These are phyloP conservation scores for Agapetus fuscipes DNA, from an alignment of 2,888 invertebrate species.

Conservation along the genomic window DNA sequence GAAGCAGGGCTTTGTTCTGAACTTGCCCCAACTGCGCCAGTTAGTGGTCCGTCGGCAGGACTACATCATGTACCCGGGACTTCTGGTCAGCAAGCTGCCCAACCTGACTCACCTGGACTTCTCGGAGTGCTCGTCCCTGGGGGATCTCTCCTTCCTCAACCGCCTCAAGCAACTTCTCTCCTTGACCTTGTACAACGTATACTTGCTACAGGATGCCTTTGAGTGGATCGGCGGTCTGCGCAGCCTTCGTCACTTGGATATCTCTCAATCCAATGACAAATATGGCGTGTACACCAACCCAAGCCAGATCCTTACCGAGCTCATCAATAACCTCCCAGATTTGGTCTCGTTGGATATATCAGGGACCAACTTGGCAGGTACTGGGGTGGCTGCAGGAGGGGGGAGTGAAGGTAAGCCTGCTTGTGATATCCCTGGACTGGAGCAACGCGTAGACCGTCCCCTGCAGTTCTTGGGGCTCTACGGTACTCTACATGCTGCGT, in stretches of 20 bases:
- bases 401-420: constrained; percentile 80
- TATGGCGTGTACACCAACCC: constrained; percentile 68
- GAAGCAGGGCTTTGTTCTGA: constrained; percentile 41
- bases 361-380: constrained; percentile 89
- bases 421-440: constrained; percentile 84
- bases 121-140: constrained; percentile 53
- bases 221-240: constrained; percentile 50
- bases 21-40: constrained; percentile 49
- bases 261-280: constrained; percentile 66
- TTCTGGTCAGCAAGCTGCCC: constrained; percentile 49
- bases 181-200: constrained; percentile 74
- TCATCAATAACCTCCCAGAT: constrained; percentile 64
- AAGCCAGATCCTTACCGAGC: constrained; percentile 56
- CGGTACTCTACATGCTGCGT: constrained; percentile 82
- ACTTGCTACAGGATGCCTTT: constrained; percentile 51
- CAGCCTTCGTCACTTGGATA: constrained; percentile 65
- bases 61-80: constrained; percentile 37
- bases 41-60: constrained; percentile 49
- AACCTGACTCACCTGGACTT: constrained; percentile 62
- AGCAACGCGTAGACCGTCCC: constrained; percentile 62
- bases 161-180: constrained; percentile 59
- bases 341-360: constrained; percentile 86
- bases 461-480: constrained; percentile 88
- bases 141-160: constrained; percentile 56
- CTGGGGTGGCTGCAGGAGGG: constrained; percentile 60